Conservation (phyloP, 2,888 invertebrate genomes). For the Adelphocoris suturalis region DNA sequence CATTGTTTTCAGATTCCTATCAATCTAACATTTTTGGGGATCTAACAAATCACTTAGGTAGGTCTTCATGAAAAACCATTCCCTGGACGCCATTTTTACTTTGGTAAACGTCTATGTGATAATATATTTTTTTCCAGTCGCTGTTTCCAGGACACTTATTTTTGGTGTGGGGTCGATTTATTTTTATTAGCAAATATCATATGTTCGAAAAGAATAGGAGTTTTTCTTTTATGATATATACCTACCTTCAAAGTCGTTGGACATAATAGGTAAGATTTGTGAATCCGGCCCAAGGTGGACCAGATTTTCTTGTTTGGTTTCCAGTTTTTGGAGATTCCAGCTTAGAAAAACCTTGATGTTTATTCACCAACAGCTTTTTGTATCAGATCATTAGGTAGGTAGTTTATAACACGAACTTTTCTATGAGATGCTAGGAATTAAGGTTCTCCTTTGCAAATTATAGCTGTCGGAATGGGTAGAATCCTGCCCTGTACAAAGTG, state of each 20-base stretch:
- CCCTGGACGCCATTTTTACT: constrained; percentile 15
- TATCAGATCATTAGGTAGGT: no score
- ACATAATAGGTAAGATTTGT: no score
- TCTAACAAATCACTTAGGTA: background rate
- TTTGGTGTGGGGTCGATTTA: no score
- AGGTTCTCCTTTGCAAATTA: no score
- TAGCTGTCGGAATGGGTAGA: no score
- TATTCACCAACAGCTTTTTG: background rate
- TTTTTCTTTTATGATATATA: no score
- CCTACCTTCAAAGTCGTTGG: no score
- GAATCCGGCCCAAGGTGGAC: constrained; percentile 24
- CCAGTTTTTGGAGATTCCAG: constrained; percentile 6
- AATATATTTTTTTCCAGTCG: background rate
- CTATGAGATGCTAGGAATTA: no score
- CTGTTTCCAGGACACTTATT: background rate
- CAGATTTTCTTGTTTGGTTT: constrained; percentile 33
- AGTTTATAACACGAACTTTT: no score
- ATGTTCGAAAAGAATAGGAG: no score
- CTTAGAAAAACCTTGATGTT: background rate
- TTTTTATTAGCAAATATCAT: no score
- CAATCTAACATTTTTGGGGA: background rate
- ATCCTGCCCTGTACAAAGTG: no score
- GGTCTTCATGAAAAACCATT: background rate
- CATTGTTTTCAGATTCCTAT: background rate
- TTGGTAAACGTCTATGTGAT: background rate